Base-by-base conservation (phyloP, 2,797 vertebrate species). In the Agapornis canus region DNA sequence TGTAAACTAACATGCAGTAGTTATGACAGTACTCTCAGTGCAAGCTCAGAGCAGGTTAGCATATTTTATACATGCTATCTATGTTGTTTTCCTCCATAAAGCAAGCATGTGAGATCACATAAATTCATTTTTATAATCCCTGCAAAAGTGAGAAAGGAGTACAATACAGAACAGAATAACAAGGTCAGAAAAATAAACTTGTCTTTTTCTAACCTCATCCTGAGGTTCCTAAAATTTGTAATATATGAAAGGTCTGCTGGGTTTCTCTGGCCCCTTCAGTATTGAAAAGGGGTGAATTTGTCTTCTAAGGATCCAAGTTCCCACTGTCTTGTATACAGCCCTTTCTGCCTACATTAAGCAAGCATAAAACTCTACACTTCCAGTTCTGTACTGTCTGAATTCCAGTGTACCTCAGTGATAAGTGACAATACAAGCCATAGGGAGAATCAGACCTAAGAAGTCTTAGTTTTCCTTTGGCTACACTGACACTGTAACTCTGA, bases 21-120 rank as follows among this genome's bases (percentile, higher is more conserved):
- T 26, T 54, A 29, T 10, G 8, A 13, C 35, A 69, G 22, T 17
- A 39, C 26, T 52, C 47, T 68, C 11, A 35, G 20, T 35, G 31
- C 9, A 82, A 64, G 13, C 6, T 68, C 43, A 37, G 0, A 35
- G 21, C 37, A 77, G 31, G 27, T 77, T 39, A 56, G 10, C 7
- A 0, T n/a, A 40, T 65, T n/a, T 29, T 13, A 51, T 2, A 35
- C 3, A 0, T 4, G 8, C 16, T 17, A 65, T 40, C 5, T 25
- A 57, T 3, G 3, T 13, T 16, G 4, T 47, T 60, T 78, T 56
- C 40, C 60, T 25, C 57, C 13, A 40, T 20, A 40, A 48, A 91
- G 40, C 6, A 82, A 71, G 13, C 6, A 81, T 0, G 0, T 35
- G 29, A 82, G 15, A 72, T 64, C 13, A 75, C 3, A 29, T 32